Evolutionary conservation across 2,797 vertebrate genomes (phyloP).

Genomic region (Artibeus jamaicensis): DNA sequence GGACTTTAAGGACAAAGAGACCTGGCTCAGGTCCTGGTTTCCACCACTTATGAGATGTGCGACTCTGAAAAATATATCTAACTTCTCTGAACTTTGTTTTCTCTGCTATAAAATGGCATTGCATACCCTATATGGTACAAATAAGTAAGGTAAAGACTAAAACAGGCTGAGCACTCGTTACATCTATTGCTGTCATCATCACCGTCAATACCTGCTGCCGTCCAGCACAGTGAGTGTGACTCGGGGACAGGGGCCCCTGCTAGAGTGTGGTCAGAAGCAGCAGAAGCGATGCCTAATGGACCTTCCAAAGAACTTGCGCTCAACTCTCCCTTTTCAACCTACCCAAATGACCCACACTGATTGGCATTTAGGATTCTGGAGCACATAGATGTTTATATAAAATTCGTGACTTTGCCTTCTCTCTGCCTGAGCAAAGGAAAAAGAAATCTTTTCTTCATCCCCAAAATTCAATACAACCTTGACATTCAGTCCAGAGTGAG

Average conservation of each 20-base stretch:
- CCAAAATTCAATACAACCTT: conserved; percentile 41
- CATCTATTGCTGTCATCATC: background rate
- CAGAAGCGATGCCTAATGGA: background rate
- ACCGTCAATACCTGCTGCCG: background rate
- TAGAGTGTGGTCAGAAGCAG: background rate
- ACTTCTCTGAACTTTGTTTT: background rate
- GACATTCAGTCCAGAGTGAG: conserved; percentile 5
- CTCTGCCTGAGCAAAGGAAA: conserved; percentile 22
- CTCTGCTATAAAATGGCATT: background rate
- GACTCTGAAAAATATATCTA: background rate
- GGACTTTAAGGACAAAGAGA: background rate
- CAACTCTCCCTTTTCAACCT: conserved; percentile 20
- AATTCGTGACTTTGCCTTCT: background rate
- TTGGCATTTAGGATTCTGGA: background rate
- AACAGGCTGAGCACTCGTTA: background rate
- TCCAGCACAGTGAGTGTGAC: background rate
- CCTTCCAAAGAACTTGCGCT: background rate
- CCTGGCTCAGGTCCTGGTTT: background rate
- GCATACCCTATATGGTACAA: background rate
- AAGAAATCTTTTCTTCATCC: background rate
- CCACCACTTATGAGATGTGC: background rate
- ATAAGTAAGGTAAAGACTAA: background rate
- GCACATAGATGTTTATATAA: background rate
- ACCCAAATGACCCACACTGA: background rate
- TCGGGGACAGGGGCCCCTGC: background rate